Evolutionary conservation across 2,113 vertebrate species (phyloP), one percentile per base, ranked within the genome.

Genomic region (Psammodynastes pulverulentus): DNA sequence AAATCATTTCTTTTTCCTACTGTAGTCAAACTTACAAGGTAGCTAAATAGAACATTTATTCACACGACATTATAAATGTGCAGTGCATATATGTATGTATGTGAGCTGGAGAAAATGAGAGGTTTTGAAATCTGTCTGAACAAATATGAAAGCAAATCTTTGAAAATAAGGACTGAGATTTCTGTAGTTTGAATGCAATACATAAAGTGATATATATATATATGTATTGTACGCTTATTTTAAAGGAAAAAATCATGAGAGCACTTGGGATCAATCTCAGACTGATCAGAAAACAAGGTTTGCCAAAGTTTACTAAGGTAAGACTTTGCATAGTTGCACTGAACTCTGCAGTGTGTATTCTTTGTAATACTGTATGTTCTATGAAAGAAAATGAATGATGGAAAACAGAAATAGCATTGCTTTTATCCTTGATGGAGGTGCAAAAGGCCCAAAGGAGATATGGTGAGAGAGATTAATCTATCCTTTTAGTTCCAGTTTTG

Each of bases 221-320:
- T 84, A 46, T 51, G 4, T 89, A 9, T 13, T 39, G 6, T 84
- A 1, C 39, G 34, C 87, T 88, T 95, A 29, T 93, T 91, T 93
- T 94, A 72, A 91, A 96, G 97, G 94, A 96, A 87, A 95, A 79
- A 21, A 67, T 39, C 39, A 92, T 94, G 96, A 91, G n/a, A 45
- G 51, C 15, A 0, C 95, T 94, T 48, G 92, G 95, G 56, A 89
- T 89, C 89, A 94, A 95, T 46, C 21, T 79, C 53, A 87, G 94
- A n/a, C 53, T 49, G 91, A 96, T 34, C 90, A 93, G 94, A 94
- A 94, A 92, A 9, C 93, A 17, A 72, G 67, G 79, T 72, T 95
- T 90, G 1, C 45, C 84, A 89, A 45, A 10, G 86, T 87, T 54
- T 0, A 21, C 46, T 4, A 1, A 94, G 96, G 96, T 97, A 94